Evolutionary conservation across 2,888 invertebrate species (phyloP).

Genomic region (Callyntrura sp.): DNA sequence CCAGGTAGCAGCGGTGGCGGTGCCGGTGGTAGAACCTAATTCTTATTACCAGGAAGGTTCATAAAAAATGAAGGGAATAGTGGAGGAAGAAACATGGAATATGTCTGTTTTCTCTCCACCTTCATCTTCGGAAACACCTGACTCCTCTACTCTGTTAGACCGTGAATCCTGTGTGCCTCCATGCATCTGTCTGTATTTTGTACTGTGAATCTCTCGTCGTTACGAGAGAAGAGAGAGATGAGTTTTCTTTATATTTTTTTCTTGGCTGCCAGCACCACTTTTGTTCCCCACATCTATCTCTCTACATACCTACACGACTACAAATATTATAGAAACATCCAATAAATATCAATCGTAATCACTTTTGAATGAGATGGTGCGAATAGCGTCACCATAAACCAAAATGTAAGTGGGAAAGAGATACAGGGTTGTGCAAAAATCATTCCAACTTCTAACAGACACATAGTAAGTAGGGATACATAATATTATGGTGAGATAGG

Average conservation of each 20-base stretch:
- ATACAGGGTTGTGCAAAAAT: constrained; percentile 26
- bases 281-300: constrained; percentile 25
- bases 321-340: constrained; percentile 52
- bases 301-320: constrained; percentile 42
- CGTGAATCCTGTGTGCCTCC: constrained; percentile 67
- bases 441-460: not conserved
- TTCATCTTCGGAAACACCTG: constrained; percentile 73
- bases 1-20: not conserved
- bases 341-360: constrained; percentile 76
- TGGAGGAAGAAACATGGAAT: constrained; percentile 15
- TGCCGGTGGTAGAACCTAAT: not conserved
- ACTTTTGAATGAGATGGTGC: constrained; percentile 77
- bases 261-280: too few species aligned
- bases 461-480: constrained; percentile 17
- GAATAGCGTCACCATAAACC: constrained; percentile 11
- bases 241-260: too few species aligned
- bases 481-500: too few species aligned
- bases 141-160: constrained; percentile 73
- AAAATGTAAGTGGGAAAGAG: not conserved
- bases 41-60: constrained; percentile 17
- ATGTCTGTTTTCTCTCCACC: constrained; percentile 26
- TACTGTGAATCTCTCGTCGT: too few species aligned
- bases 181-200: constrained; percentile 34
- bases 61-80: constrained; percentile 52
- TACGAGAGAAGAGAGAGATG: too few species aligned